Percentiles rank a stretch among this genome's conserved stretches.
phyloP scores from a whole-genome alignment of 1,140 invertebrate species.

The Zaprionus kolodkinae region DNA sequence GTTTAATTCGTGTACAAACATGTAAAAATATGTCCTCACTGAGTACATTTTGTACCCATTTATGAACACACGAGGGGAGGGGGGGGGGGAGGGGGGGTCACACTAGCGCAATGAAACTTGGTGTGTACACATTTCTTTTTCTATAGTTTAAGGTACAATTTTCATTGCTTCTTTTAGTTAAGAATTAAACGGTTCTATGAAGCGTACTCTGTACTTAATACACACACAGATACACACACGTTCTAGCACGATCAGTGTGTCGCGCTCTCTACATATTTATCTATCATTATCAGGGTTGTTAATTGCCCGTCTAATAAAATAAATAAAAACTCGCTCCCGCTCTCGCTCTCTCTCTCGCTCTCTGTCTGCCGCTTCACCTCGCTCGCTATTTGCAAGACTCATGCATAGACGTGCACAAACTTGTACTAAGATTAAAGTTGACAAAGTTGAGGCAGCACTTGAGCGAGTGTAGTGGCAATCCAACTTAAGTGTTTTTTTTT shows the following conservation, averaged over 20 bases:
- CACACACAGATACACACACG: neutral
- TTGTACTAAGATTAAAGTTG: neutral
- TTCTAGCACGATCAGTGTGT: neutral
- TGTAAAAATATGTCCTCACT: neutral
- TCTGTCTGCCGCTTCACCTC: neutral
- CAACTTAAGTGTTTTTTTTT: neutral
- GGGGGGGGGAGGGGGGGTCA: too few species aligned
- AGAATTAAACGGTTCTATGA: neutral
- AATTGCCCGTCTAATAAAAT: neutral
- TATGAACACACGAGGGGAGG: too few species aligned
- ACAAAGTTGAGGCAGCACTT: neutral
- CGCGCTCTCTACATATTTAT: neutral
- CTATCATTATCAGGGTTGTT: neutral
- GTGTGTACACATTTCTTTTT: too few species aligned
- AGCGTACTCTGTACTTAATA: neutral
- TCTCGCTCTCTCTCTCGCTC: too few species aligned
- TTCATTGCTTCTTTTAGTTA: neutral
- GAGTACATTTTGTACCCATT: neutral
- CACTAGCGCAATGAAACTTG: too few species aligned
- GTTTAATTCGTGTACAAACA: conserved; percentile 22
- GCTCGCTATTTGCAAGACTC: neutral
- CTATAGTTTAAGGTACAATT: neutral
- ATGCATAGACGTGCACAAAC: neutral
- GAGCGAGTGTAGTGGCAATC: neutral
- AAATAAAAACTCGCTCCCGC: neutral